phyloP scores from a whole-genome alignment of 92 coral and sea anemone species.

The Heliopora coerulea region DNA sequence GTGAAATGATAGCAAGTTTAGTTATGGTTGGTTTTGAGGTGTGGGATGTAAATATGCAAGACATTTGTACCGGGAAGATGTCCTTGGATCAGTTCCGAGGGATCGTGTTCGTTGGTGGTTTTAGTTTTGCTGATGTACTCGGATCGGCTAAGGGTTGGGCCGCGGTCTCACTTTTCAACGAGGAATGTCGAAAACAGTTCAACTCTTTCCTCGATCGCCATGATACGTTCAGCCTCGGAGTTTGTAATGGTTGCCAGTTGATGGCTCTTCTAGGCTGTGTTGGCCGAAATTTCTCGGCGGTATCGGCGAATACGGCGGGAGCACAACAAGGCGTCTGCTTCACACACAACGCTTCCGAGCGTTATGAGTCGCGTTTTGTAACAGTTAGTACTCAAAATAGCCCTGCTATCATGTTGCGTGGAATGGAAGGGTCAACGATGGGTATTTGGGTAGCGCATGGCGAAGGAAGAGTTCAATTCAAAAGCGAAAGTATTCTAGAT shows the following conservation, averaged over 20 bases:
- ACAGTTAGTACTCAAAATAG: constrained; percentile 84
- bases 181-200: constrained; percentile 69
- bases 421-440: constrained; percentile 87
- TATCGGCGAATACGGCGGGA: constrained; percentile 4
- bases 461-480: constrained; percentile 78
- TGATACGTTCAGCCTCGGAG: constrained; percentile 96
- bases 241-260: constrained; percentile 96
- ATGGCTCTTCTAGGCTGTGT: constrained; percentile 97
- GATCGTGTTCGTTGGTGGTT: constrained; percentile 93
- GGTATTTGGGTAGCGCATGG: constrained; percentile 99
- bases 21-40: constrained; percentile 94
- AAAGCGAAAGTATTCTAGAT: constrained; percentile 58
- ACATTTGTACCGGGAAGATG: constrained; percentile 70
- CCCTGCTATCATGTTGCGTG: constrained; percentile 86
- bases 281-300: constrained; percentile 52
- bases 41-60: constrained; percentile 96
- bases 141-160: constrained; percentile 99
- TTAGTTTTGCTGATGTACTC: constrained; percentile 95
- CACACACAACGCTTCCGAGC: constrained; percentile 90
- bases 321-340: constrained; percentile 84
- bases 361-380: constrained; percentile 90
- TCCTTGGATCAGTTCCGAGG: constrained; percentile 86
- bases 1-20: constrained; percentile 93
- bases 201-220: constrained; percentile 74
- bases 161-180: constrained; percentile 89